Percentiles rank a stretch among this genome's conserved stretches.
Conservation (phyloP, 2,888 invertebrate genomes). For the Leuctra nigra region DNA sequence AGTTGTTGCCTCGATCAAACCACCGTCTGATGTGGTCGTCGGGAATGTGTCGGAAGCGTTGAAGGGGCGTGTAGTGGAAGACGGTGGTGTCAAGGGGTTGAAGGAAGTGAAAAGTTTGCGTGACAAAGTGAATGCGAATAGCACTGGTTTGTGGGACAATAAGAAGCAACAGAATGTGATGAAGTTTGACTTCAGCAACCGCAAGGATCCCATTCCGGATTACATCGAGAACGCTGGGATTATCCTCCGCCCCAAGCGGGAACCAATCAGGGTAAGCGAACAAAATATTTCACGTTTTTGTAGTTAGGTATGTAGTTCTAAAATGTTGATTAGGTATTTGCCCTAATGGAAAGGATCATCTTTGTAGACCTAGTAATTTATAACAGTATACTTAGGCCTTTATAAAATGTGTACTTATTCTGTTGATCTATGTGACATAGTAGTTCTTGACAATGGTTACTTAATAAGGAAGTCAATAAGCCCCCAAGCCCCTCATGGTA, state of each 20-base stretch:
- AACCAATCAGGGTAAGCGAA: constrained; percentile 11
- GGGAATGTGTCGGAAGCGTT: constrained; percentile 39
- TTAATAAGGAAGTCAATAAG: too few species aligned
- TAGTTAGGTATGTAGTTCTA: too few species aligned
- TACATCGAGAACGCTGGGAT: constrained; percentile 87
- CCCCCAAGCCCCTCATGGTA: too few species aligned
- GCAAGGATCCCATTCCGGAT: constrained; percentile 75
- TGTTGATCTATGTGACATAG: too few species aligned
- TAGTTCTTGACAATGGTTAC: too few species aligned
- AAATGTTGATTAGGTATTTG: too few species aligned
- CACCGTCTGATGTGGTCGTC: constrained; percentile 24
- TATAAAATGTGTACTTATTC: too few species aligned
- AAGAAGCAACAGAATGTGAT: constrained; percentile 55
- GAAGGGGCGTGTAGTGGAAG: constrained; percentile 31
- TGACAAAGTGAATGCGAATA: constrained; percentile 25
- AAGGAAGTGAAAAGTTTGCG: constrained; percentile 22
- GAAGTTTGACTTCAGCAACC: constrained; percentile 81
- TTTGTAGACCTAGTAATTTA: too few species aligned
- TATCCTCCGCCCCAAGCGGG: constrained; percentile 25
- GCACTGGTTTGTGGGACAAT: constrained; percentile 38
- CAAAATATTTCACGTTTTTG: too few species aligned
- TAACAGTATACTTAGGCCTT: too few species aligned
- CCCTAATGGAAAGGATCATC: too few species aligned
- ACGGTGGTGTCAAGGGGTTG: constrained; percentile 21
- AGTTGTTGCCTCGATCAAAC: constrained; percentile 21